Evolutionary conservation across 2,797 vertebrate species (phyloP).

Genomic region (Phaenicophaeus curvirostris): DNA sequence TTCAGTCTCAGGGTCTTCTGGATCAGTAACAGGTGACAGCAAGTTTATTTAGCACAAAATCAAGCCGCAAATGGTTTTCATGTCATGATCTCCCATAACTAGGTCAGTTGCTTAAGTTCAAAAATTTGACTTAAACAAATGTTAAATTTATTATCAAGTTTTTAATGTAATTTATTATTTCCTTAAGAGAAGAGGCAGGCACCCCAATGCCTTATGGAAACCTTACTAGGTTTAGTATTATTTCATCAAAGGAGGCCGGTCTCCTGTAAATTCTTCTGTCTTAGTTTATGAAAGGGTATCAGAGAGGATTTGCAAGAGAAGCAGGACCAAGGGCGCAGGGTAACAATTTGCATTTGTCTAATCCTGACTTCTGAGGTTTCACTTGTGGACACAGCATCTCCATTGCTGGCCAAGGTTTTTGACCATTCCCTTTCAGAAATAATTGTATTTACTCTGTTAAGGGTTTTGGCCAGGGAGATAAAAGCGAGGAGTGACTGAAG

Average conservation of each 20-base stretch:
- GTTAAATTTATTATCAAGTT: background rate
- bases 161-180: background rate
- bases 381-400: background rate
- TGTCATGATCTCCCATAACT: background rate
- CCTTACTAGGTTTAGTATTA: background rate
- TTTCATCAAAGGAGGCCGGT: background rate
- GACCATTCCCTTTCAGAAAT: no score
- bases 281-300: background rate
- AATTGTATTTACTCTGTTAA: no score
- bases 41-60: background rate
- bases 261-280: background rate
- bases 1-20: background rate
- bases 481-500: background rate
- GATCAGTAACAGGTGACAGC: background rate
- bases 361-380: background rate
- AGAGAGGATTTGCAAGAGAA: background rate
- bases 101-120: background rate
- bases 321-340: background rate
- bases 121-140: background rate
- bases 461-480: background rate
- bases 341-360: background rate
- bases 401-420: background rate
- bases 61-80: background rate
- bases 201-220: background rate
- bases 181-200: background rate